phyloP scores from a whole-genome alignment of 92 coral and sea anemone genomes.

The Hydrozoanthus gracilis region DNA sequence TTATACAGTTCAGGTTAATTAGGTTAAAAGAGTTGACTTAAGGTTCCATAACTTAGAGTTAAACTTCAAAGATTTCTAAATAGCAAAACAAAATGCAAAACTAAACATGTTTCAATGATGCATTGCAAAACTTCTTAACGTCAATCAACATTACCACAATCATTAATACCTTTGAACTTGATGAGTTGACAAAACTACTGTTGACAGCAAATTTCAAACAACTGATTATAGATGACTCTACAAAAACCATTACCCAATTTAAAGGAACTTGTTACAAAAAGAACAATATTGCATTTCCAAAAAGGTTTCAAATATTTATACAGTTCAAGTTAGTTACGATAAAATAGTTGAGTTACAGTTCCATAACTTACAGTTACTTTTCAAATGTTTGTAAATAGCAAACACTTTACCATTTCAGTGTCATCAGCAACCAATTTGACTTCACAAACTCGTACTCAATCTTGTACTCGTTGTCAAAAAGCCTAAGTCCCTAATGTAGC shows the following conservation, averaged over 20 bases:
- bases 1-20: neutral
- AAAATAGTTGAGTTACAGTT: conserved; percentile 18
- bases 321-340: conserved; percentile 33
- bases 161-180: too few relatives aligned
- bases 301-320: conserved; percentile 36
- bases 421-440: neutral
- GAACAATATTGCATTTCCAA: conserved; percentile 61
- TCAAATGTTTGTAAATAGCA: neutral
- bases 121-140: too few relatives aligned
- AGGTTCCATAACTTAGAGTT: neutral
- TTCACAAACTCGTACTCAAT: neutral
- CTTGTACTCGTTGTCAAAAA: neutral
- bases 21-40: neutral
- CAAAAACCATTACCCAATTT: conserved; percentile 51
- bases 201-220: too few relatives aligned
- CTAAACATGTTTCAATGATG: too few relatives aligned
- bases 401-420: conserved; percentile 1
- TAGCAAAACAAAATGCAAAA: too few relatives aligned
- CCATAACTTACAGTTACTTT: conserved; percentile 11
- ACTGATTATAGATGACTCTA: too few relatives aligned
- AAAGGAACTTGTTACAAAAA: conserved; percentile 49
- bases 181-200: too few relatives aligned
- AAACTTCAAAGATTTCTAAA: too few relatives aligned
- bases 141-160: neutral
- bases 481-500: neutral